Conservation (phyloP, 2,888 invertebrate genomes). For the Byasa hedistus region DNA sequence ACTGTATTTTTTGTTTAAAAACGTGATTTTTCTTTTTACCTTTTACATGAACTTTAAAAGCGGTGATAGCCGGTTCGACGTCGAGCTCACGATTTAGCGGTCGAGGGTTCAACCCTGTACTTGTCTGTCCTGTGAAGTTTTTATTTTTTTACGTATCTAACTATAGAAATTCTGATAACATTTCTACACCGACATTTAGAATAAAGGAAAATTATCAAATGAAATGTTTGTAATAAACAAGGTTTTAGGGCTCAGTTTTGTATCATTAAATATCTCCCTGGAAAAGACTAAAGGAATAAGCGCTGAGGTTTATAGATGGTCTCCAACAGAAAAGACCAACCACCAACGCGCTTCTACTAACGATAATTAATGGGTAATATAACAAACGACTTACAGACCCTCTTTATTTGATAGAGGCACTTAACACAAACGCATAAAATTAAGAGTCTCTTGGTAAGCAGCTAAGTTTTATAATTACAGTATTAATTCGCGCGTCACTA, state of each 20-base stretch:
- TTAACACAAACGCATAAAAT: conserved; percentile 5
- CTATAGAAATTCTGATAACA: background rate
- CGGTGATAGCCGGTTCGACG: background rate
- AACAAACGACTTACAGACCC: background rate
- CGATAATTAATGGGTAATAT: conserved; percentile 3
- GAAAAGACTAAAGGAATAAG: no score
- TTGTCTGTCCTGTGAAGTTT: background rate
- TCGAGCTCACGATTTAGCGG: background rate
- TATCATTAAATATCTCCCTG: no score
- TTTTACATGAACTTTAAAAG: background rate
- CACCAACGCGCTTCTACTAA: background rate
- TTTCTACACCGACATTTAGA: background rate
- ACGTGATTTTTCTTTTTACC: background rate
- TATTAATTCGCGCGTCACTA: conserved; percentile 28
- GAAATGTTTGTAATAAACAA: no score
- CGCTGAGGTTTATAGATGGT: background rate
- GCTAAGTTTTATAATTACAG: conserved; percentile 43
- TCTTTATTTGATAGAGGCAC: conserved; percentile 10
- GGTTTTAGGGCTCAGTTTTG: no score
- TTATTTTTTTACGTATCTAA: background rate
- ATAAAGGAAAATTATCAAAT: background rate
- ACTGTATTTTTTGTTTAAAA: background rate
- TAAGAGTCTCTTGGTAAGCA: conserved; percentile 32
- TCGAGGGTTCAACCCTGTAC: background rate
- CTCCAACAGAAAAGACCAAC: background rate